These are phyloP conservation scores for Diabrotica virgifera DNA, from an alignment of 1,140 invertebrate genomes.

Conservation along the genomic window DNA sequence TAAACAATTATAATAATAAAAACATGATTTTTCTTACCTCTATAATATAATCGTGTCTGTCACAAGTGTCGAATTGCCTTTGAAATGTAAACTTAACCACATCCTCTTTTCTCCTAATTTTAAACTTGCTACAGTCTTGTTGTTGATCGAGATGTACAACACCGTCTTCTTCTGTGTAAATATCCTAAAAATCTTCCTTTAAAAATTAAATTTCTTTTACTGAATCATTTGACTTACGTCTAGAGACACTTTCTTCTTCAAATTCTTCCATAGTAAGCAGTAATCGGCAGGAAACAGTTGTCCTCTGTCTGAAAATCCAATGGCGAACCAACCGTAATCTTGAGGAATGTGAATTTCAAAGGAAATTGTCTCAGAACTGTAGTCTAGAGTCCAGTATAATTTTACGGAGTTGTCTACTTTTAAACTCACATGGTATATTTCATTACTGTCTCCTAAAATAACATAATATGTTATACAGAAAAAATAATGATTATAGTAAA, in stretches of 20 bases:
- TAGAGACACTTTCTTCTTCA: conserved; percentile 60
- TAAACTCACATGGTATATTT: conserved; percentile 41
- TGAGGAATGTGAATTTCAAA: conserved; percentile 55
- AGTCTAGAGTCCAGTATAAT: conserved; percentile 48
- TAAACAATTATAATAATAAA: no score
- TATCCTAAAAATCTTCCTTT: neutral
- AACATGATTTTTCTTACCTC: conserved; percentile 56
- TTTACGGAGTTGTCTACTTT: conserved; percentile 38
- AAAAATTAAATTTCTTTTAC: neutral
- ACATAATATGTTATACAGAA: no score
- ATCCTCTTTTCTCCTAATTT: conserved; percentile 56
- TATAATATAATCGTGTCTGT: conserved; percentile 83
- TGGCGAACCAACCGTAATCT: conserved; percentile 68
- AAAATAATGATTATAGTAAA: conserved; percentile 8
- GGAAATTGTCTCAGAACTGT: conserved; percentile 46
- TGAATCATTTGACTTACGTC: conserved; percentile 56
- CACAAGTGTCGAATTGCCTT: conserved; percentile 89
- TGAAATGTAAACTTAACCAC: conserved; percentile 70
- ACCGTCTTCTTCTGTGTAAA: conserved; percentile 48
- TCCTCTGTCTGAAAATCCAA: conserved; percentile 92
- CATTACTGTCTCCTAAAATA: conserved; percentile 9
- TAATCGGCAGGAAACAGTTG: conserved; percentile 75
- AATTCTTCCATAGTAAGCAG: conserved; percentile 77
- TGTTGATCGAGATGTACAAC: conserved; percentile 66
- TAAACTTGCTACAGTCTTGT: conserved; percentile 78